Percentiles rank a stretch among this genome's conserved stretches.
Conservation (phyloP, 2,888 invertebrate genomes). For the Criorhina ranunculi region DNA sequence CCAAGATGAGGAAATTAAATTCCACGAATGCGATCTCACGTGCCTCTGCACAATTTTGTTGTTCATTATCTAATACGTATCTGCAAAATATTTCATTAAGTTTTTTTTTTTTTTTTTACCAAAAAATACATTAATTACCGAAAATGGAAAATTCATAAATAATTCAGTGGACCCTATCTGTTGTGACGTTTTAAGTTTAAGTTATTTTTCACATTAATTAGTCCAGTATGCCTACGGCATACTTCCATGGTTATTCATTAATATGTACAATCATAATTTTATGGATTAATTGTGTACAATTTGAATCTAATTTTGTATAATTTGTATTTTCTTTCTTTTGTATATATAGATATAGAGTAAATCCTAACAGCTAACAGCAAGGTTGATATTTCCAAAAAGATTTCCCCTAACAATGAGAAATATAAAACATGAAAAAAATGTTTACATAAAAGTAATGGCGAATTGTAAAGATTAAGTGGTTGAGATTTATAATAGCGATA, state of each 20-base stretch:
- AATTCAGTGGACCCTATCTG: slow-evolving; percentile 12
- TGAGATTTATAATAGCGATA: neutral
- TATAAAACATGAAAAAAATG: neutral
- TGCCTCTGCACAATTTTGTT: neutral
- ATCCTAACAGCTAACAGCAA: neutral
- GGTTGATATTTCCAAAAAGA: neutral
- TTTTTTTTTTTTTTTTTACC: slow-evolving; percentile 4
- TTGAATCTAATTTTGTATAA: neutral
- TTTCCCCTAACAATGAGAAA: neutral
- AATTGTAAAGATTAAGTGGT: slow-evolving; percentile 3
- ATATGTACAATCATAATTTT: slow-evolving; percentile 10
- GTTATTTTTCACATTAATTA: slow-evolving; percentile 18
- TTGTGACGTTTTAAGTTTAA: slow-evolving; percentile 24
- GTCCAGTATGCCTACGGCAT: slow-evolving; percentile 11
- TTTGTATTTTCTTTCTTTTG: neutral
- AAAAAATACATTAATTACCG: slow-evolving; percentile 27
- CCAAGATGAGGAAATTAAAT: neutral
- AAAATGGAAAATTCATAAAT: slow-evolving; percentile 36
- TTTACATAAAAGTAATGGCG: neutral
- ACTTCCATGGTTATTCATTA: slow-evolving; percentile 16
- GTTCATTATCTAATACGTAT: neutral
- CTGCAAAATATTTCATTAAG: neutral
- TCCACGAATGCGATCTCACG: neutral
- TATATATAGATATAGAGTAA: neutral
- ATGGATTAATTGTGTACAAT: neutral